Conservation (phyloP, 2,888 invertebrate species). For the Acronicta leporina region DNA sequence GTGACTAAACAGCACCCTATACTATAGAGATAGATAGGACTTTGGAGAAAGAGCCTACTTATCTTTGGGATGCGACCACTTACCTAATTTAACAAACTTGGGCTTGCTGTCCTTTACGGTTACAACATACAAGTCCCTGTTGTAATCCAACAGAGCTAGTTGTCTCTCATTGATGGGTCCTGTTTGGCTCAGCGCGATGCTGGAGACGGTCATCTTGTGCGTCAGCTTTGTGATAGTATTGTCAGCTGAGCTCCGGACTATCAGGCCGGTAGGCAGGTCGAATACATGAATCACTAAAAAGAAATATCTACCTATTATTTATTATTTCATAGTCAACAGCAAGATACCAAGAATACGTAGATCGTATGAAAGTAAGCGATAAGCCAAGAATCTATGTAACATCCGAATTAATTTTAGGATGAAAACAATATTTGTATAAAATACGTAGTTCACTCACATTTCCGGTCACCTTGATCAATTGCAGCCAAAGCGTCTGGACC, state of each 20-base stretch:
- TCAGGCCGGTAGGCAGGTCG: slow-evolving; percentile 91
- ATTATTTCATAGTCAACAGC: too few species aligned
- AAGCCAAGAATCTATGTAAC: too few species aligned
- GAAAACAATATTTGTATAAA: too few species aligned
- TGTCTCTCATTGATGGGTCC: slow-evolving; percentile 94
- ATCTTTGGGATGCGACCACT: slow-evolving; percentile 40
- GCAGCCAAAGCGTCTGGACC: slow-evolving; percentile 96
- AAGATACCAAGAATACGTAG: too few species aligned
- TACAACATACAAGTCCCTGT: slow-evolving; percentile 95
- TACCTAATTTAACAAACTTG: slow-evolving; percentile 93
- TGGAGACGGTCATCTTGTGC: slow-evolving; percentile 94
- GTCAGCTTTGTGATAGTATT: slow-evolving; percentile 92
- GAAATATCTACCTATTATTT: too few species aligned
- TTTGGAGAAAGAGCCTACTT: too few species aligned
- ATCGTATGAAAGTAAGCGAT: too few species aligned
- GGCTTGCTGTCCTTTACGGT: slow-evolving; percentile 91
- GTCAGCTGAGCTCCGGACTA: slow-evolving; percentile 92
- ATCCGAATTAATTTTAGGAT: too few species aligned
- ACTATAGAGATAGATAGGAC: too few species aligned
- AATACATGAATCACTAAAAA: slow-evolving; percentile 94
- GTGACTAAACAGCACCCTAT: too few species aligned
- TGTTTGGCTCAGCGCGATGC: slow-evolving; percentile 95
- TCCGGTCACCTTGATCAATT: slow-evolving; percentile 95
- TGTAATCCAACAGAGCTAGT: slow-evolving; percentile 96
- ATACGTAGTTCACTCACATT: slow-evolving; percentile 86